Base-by-base conservation (phyloP, 23 tunicate genomes). In the Clavelina lepadiformis region DNA sequence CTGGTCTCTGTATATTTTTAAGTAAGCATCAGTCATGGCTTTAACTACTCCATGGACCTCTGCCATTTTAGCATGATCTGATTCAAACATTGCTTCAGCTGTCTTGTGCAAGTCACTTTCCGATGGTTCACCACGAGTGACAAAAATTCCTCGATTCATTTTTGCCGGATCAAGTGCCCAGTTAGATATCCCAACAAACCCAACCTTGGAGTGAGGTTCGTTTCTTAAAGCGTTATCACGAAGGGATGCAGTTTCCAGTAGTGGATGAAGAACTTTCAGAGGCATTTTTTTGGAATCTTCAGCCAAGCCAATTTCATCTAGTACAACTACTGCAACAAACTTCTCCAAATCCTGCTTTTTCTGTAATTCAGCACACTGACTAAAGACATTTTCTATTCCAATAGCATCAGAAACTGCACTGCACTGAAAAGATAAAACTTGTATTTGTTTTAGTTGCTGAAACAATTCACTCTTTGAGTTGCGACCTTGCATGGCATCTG, bases 131-230 rank as follows among this genome's bases (percentile, higher is more conserved):
- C 59, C 78, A 49, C 91, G 59, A 18, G 65, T 73, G 31, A 82
- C 91, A 58, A 82, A 82, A 2, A 82, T 82, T 18, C 91, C 91
- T 41, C 91, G 61, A 35, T 82, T 82, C 91, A 82, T 82, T 46
- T 82, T 82, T 0, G 91, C 91, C 27, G 91, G 91, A 47, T 82
- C 91, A 18, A 82, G 38, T 19, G 91, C 80, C 91, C 91, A 82
- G 75, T 82, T 82, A 57, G 91, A 82, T 11, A 82, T 82, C 25
- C 91, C 91, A 1, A 72, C 79, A 65, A 82, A 82, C 26, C 91
- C 91, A 13, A 82, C 91, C 32, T 65, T 73, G 27, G 46, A 22
- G 33, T 31, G 47, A 6, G 51, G 32, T 18, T 56, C 22, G 6
- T 25, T 31, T 8, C 7, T 28, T 15, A 29, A 46, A 15, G 25